Evolutionary conservation across 2,113 vertebrate genomes (phyloP).

Genomic region (Laticauda laticaudata): DNA sequence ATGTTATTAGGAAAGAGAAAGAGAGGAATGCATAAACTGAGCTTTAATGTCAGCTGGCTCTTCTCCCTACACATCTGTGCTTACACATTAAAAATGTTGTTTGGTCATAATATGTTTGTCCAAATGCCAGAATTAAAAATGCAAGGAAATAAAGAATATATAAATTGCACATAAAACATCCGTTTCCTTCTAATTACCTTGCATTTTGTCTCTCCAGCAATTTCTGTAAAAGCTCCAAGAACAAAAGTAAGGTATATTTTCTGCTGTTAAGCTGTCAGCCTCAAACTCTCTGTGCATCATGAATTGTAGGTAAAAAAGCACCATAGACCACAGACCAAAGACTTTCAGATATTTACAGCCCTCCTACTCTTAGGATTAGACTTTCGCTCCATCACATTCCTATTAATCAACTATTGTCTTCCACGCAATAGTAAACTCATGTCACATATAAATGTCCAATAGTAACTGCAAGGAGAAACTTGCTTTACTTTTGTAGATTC

Average conservation of each 20-base stretch:
- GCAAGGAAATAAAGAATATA: slow-evolving; percentile 10
- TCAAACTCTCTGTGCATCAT: not conserved
- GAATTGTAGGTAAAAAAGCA: not conserved
- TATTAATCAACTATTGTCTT: not conserved
- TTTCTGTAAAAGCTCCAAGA: not conserved
- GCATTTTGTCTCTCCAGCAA: not conserved
- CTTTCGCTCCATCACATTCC: too few relatives aligned
- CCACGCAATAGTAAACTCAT: not conserved
- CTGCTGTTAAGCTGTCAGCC: not conserved
- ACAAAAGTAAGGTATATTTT: not conserved
- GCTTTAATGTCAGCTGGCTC: not conserved
- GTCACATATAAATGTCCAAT: not conserved
- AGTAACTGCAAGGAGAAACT: not conserved
- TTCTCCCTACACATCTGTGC: not conserved
- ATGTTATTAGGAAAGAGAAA: not conserved
- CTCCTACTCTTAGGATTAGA: not conserved
- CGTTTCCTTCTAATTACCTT: fast-evolving
- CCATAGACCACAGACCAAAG: not conserved
- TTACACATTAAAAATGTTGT: slow-evolving; percentile 1
- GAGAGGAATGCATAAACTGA: not conserved
- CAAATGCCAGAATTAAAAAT: not conserved
- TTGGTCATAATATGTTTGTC: slow-evolving; percentile 28
- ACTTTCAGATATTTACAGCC: not conserved
- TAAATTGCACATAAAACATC: fast-evolving
- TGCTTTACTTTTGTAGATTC: not conserved